Conservation (phyloP, 2,888 invertebrate genomes). For the Carcina quercana region DNA sequence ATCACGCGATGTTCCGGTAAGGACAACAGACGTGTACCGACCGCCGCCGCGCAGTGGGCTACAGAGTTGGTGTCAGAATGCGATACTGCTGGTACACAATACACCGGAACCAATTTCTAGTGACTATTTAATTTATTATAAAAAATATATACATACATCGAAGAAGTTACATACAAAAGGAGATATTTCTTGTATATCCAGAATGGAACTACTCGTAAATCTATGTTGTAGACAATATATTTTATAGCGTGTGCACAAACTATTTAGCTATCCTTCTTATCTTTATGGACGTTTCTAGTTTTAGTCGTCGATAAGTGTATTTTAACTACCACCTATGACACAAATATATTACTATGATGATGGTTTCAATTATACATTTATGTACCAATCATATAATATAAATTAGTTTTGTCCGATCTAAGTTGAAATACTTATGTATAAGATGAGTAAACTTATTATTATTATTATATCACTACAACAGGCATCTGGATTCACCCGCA, state of each 20-base stretch:
- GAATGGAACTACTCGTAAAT: conserved; percentile 1
- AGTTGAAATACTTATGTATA: neutral
- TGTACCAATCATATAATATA: neutral
- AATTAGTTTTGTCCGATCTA: neutral
- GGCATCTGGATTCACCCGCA: conserved; percentile 1
- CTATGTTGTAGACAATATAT: neutral
- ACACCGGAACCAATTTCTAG: conserved; percentile 5
- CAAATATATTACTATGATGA: too few species aligned
- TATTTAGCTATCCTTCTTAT: too few species aligned
- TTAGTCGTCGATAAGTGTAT: too few species aligned
- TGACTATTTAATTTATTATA: conserved; percentile 7
- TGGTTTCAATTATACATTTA: neutral
- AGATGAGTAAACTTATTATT: neutral
- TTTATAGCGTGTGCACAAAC: too few species aligned
- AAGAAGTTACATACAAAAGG: conserved; percentile 5
- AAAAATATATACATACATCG: conserved; percentile 3
- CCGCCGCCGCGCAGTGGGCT: too few species aligned
- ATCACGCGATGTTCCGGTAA: conserved; percentile 41
- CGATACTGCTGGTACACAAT: conserved; percentile 2
- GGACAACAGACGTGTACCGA: neutral
- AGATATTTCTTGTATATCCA: conserved; percentile 4
- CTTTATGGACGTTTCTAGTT: too few species aligned
- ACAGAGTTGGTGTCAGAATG: too few species aligned
- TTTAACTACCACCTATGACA: too few species aligned
- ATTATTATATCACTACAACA: neutral